Evolutionary conservation across 1,140 invertebrate species (phyloP).

Genomic region (Drosophila santomea): DNA sequence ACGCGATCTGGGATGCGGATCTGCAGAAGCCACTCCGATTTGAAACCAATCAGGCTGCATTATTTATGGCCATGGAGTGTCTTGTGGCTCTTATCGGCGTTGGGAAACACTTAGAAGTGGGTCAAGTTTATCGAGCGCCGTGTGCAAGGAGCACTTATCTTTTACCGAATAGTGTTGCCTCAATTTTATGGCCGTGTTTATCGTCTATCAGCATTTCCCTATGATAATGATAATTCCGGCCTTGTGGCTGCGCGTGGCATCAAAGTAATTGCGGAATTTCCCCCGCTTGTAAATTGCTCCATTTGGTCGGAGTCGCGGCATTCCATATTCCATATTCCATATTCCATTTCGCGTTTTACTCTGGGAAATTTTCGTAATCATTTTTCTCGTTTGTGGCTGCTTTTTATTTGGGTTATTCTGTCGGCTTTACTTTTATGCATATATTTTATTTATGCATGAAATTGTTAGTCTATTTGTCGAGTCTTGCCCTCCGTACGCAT

Average conservation of each 20-base stretch:
- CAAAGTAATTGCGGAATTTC: constrained; percentile 66
- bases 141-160: constrained; percentile 45
- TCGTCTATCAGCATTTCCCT: constrained; percentile 43
- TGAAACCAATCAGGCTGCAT: not conserved
- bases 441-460: constrained; percentile 43
- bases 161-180: constrained; percentile 27
- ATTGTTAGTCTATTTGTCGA: constrained; percentile 21
- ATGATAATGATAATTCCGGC: constrained; percentile 61
- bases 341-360: constrained; percentile 42
- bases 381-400: constrained; percentile 44
- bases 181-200: constrained; percentile 31
- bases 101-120: constrained; percentile 50
- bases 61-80: constrained; percentile 14
- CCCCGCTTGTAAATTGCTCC: constrained; percentile 53
- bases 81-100: constrained; percentile 31
- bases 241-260: constrained; percentile 54
- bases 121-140: constrained; percentile 70
- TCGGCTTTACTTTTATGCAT: constrained; percentile 44
- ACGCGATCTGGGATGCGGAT: constrained; percentile 27
- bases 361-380: constrained; percentile 63
- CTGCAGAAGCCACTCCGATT: not conserved
- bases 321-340: constrained; percentile 8
- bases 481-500: constrained; percentile 16
- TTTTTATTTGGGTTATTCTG: constrained; percentile 55
- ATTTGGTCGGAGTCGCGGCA: constrained; percentile 29